phyloP scores from a whole-genome alignment of 2,797 vertebrate species.

The Phataginus tricuspis region DNA sequence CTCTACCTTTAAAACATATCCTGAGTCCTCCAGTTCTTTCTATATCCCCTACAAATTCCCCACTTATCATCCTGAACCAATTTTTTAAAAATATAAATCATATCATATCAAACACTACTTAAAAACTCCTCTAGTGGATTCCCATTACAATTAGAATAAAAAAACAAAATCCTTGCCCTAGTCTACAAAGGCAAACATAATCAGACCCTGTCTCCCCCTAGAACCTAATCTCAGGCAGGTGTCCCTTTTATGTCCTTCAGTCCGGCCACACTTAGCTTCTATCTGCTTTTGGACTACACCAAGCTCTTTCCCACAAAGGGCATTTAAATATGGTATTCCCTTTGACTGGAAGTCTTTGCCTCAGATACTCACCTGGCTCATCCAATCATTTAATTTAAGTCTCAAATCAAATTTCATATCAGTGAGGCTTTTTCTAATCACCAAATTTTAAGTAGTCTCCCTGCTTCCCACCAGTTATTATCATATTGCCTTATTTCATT shows the following conservation, averaged over 20 bases:
- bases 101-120: not conserved
- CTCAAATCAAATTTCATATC: not conserved
- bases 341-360: not conserved
- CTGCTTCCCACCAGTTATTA: not conserved
- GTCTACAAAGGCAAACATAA: not conserved
- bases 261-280: not conserved
- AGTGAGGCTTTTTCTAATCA: not conserved
- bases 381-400: not conserved
- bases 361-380: not conserved
- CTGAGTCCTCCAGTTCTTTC: not conserved
- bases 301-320: not conserved
- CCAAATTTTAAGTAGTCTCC: not conserved
- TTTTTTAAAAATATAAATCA: not conserved
- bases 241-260: not conserved
- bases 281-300: not conserved
- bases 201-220: not conserved
- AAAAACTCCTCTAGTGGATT: not conserved
- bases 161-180: not conserved
- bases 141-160: not conserved
- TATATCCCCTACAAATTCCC: not conserved
- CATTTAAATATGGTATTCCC: not conserved
- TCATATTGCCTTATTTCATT: not conserved
- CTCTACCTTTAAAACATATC: slow-evolving; percentile 13
- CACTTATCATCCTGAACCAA: not conserved
- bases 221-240: not conserved